phyloP scores from a whole-genome alignment of 2,113 vertebrate genomes.

The Xenotilapia longispinis region DNA sequence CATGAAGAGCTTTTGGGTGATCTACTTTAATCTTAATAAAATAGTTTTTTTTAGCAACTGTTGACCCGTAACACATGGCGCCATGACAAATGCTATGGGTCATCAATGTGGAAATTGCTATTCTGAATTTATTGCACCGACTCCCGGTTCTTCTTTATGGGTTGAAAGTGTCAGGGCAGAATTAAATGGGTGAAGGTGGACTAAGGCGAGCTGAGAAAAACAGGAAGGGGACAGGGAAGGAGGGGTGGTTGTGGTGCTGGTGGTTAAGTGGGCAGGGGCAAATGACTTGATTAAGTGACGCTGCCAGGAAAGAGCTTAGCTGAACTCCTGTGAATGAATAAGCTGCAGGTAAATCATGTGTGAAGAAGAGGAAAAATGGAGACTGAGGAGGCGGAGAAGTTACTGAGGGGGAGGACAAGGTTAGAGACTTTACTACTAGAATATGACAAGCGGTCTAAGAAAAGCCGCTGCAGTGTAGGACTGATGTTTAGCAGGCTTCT shows the following conservation, averaged over 20 bases:
- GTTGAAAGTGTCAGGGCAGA: constrained; percentile 35
- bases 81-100: constrained; percentile 30
- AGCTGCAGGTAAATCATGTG: constrained; percentile 48
- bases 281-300: constrained; percentile 61
- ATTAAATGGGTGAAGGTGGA: constrained; percentile 19
- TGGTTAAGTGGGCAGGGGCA: constrained; percentile 14
- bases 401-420: neutral
- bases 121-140: constrained; percentile 42
- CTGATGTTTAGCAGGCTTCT: neutral
- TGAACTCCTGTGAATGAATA: constrained; percentile 56
- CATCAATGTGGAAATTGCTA: constrained; percentile 52
- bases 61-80: constrained; percentile 54
- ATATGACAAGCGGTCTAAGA: neutral
- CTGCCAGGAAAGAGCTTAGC: constrained; percentile 37
- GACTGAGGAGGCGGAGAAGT: neutral
- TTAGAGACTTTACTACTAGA: neutral
- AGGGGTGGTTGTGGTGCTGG: neutral
- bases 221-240: neutral
- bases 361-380: constrained; percentile 43
- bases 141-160: constrained; percentile 40
- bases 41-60: constrained; percentile 29
- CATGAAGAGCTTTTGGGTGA: constrained; percentile 42
- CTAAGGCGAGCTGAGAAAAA: neutral
- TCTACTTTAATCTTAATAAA: constrained; percentile 55
- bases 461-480: neutral